Evolutionary conservation across 2,797 vertebrate genomes (phyloP), one percentile per base, ranked within the genome.

Genomic region (Arnoldichthys spilopterus): DNA sequence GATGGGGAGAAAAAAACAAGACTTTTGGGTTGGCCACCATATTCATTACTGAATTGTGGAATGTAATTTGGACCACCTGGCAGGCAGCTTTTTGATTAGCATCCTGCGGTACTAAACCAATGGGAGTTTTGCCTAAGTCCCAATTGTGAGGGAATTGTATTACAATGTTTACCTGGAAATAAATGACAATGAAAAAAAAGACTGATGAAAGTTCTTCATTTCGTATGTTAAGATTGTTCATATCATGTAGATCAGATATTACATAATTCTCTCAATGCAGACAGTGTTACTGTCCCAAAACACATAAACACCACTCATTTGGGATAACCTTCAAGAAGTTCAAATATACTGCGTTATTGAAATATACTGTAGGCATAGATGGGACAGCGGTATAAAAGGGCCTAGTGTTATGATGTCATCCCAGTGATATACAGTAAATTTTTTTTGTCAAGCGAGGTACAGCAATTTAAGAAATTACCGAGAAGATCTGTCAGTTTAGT

Each of bases 41-140:
- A 45, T 76, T 51, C 32, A 45, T 51, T 68, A 63, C 56, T 45
- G 2, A 43, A 37, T 18, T 45, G 24, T 51, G 80, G 47, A 58
- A 69, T 64, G 59, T 74, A 7, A 82, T 62, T 6, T 53, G 47
- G 43, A 70, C 37, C 72, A 77, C 73, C 63, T 78, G 74, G 58
- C 58, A 34, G 45, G 32, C 56, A 40, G 24, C 2, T 58, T 71
- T 82, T 78, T 75, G 58, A 82, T 75, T 51, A 70, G 66, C 47
- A 1, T 62, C 58, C 47, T 64, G 28, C 73, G 74, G n/a, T 63
- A 75, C 70, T 64, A 66, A 30, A 75, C 70, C 51, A 64, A 28
- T 37, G 74, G 62, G 77, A 30, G 15, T 56, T 30, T 18, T 15
- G 24, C 47, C 30, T 28, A 49, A 82, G 67, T 43, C 62, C 53